phyloP scores from a whole-genome alignment of 2,797 vertebrate species.

The Urocyon cinereoargenteus region DNA sequence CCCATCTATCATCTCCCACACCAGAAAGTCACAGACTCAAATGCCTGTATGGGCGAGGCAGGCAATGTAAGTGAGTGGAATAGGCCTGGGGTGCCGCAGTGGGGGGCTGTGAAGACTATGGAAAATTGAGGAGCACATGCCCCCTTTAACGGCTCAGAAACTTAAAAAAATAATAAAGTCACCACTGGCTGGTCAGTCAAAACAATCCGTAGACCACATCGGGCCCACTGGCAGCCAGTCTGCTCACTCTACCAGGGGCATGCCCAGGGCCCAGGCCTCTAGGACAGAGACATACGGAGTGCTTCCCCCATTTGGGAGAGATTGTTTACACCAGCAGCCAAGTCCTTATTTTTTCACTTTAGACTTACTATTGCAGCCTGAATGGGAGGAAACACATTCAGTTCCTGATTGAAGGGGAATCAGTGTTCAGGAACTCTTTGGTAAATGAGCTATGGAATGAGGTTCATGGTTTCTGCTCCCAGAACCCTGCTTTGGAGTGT shows the following conservation, averaged over 20 bases:
- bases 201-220: neutral
- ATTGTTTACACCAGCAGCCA: neutral
- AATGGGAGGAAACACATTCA: neutral
- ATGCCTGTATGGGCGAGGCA: neutral
- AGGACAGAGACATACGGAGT: neutral
- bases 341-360: neutral
- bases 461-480: neutral
- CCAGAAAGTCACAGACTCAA: neutral
- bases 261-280: neutral
- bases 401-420: neutral
- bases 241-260: no score
- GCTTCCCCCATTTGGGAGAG: neutral
- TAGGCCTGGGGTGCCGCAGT: neutral
- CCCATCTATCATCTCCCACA: neutral
- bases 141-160: neutral
- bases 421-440: neutral
- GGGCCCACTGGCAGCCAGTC: neutral
- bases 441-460: neutral
- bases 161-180: neutral
- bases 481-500: neutral
- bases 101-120: neutral
- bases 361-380: neutral
- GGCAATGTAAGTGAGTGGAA: no score
- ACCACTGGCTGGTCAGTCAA: neutral
- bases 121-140: neutral